Evolutionary conservation across 2,113 vertebrate genomes (phyloP).

Genomic region (Ceuthmochares aereus): DNA sequence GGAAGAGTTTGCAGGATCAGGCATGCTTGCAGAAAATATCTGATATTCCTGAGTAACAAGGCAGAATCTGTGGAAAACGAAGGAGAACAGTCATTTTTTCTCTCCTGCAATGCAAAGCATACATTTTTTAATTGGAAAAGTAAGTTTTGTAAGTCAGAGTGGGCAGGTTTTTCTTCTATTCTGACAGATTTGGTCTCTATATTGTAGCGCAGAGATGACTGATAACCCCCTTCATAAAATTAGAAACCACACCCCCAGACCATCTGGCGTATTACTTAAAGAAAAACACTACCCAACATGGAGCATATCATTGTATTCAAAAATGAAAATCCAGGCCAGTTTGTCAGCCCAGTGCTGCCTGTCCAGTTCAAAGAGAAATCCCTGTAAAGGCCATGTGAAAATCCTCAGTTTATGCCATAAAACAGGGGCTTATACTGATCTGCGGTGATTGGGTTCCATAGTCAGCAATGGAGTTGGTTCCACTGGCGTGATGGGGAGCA

Average conservation of each 20-base stretch:
- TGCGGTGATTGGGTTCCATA: background rate
- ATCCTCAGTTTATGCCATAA: background rate
- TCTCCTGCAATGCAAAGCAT: slow-evolving; percentile 10
- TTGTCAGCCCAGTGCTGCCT: background rate
- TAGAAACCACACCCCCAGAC: slow-evolving; percentile 74
- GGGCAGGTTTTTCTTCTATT: slow-evolving; percentile 61
- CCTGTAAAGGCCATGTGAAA: background rate
- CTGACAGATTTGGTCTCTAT: slow-evolving; percentile 68
- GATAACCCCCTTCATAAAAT: slow-evolving; percentile 73
- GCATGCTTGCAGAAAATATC: slow-evolving; percentile 46
- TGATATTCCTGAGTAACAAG: slow-evolving; percentile 39
- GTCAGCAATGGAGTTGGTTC: background rate
- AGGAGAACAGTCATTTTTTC: slow-evolving; percentile 23
- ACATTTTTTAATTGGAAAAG: slow-evolving; percentile 50
- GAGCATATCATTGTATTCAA: slow-evolving; percentile 64
- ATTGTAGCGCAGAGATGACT: slow-evolving; percentile 62
- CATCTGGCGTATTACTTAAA: slow-evolving; percentile 71
- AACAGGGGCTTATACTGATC: background rate
- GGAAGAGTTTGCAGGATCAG: slow-evolving; percentile 56
- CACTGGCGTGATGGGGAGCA: background rate
- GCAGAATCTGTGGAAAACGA: slow-evolving; percentile 8
- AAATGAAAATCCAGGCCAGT: slow-evolving; percentile 42
- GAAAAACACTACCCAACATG: slow-evolving; percentile 56
- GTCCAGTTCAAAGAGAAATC: background rate
- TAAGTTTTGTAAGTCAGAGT: slow-evolving; percentile 61